Evolutionary conservation across 2,113 vertebrate species (phyloP), one percentile per base, ranked within the genome.

Genomic region (Oryzias celebensis): DNA sequence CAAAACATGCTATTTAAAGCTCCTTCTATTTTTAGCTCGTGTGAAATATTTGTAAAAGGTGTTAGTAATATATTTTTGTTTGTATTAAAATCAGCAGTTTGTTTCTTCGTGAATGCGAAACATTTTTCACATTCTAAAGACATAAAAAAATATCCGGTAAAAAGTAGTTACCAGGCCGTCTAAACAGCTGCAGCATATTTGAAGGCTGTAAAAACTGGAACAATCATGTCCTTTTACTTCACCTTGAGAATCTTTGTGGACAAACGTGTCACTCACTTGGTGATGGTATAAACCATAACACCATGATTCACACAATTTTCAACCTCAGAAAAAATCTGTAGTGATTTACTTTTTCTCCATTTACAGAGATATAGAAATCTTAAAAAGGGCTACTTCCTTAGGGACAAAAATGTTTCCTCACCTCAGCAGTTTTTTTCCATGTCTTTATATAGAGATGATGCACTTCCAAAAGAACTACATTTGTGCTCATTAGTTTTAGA

Each of bases 1-100:
- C 13, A 68, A 51, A 17, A 49, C 14, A 43, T 57, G 52, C 81
- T 86, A 78, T 84, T 78, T 80, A 61, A 68, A 61, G 69, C 10
- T 2, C 5, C 7, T 50, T 71, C 74, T 80, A 76, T 82, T 84
- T 78, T 57, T 66, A 62, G 45, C 17, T 57, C 42, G 52, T 50
- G 49, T 62, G 52, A 49, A 68, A 50, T 80, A 24, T 73, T 73
- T 66, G 66, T 45, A 78, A 75, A 52, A 50, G 18, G 62, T 74
- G 16, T 60, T 62, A 52, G 46, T 52, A 31, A 63, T 58, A 7
- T 31, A 47, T 68, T 58, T 52, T 31, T 48, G 15, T 13, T 26
- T 28, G 10, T 43, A 7, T 6, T 0, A 45, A 22, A 36, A 36
- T 12, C 36, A 36, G 36, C 10, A 36, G 36, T 36, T 36, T 36